phyloP scores from a whole-genome alignment of 2,888 invertebrate genomes.

The Thyatira batis region DNA sequence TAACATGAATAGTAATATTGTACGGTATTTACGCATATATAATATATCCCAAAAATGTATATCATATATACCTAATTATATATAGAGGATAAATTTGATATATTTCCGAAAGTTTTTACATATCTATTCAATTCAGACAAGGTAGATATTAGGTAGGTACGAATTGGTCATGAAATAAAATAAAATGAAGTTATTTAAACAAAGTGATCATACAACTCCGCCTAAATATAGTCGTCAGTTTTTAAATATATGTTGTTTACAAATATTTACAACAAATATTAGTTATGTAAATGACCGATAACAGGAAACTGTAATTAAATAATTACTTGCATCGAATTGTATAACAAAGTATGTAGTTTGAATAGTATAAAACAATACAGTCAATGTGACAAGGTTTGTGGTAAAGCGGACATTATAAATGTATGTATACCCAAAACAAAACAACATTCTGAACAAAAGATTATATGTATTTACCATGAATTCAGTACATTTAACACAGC shows the following conservation, averaged over 20 bases:
- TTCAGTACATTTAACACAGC: slow-evolving; percentile 30
- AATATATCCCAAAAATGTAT: too few species aligned
- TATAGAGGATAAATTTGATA: too few species aligned
- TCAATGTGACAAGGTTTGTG: neutral
- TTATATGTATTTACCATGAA: slow-evolving; percentile 8
- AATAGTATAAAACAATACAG: neutral
- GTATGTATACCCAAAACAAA: neutral
- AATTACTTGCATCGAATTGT: neutral
- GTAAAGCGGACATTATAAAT: neutral
- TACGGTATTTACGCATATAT: too few species aligned
- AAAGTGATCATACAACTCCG: too few species aligned
- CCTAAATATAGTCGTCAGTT: too few species aligned
- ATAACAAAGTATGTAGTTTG: neutral
- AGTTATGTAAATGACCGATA: neutral
- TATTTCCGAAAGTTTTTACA: too few species aligned
- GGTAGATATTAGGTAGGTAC: too few species aligned
- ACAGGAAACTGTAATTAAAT: neutral
- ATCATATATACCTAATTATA: too few species aligned
- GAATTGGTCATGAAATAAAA: too few species aligned
- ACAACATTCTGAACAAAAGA: neutral
- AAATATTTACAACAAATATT: neutral
- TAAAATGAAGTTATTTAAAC: too few species aligned
- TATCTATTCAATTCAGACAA: too few species aligned
- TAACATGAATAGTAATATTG: neutral
- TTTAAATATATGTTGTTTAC: neutral